phyloP scores from a whole-genome alignment of 2,113 vertebrate species.

The Caretta caretta region DNA sequence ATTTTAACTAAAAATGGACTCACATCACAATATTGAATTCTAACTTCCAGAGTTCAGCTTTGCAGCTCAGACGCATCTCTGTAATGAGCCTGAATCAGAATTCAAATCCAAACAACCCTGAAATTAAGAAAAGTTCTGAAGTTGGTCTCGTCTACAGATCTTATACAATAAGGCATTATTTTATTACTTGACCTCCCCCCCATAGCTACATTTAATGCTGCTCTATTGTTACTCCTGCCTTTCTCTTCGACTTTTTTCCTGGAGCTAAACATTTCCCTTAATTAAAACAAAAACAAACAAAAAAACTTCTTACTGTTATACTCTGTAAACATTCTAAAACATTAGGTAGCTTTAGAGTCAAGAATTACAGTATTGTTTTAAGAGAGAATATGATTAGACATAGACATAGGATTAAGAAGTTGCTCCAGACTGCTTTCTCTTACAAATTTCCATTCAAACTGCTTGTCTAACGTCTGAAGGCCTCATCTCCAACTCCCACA shows the following conservation, averaged over 20 bases:
- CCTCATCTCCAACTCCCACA: background rate
- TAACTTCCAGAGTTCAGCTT: background rate
- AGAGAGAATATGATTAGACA: background rate
- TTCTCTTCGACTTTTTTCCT: background rate
- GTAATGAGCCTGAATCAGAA: background rate
- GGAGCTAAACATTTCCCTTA: background rate
- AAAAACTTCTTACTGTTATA: background rate
- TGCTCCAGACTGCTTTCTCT: background rate
- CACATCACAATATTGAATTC: fast-evolving
- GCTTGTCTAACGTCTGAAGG: background rate
- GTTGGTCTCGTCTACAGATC: background rate
- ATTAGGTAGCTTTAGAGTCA: background rate
- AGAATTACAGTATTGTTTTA: background rate
- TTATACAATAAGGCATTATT: background rate
- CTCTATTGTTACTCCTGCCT: background rate
- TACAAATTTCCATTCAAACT: background rate
- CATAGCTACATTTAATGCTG: background rate
- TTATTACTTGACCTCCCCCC: background rate
- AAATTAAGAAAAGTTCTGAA: background rate
- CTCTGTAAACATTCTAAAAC: background rate
- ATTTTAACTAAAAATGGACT: background rate
- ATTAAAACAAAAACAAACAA: background rate
- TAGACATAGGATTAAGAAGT: background rate
- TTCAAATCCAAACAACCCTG: background rate
- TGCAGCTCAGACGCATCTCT: background rate